These are phyloP conservation scores for Drosophila atroscutellata DNA, from an alignment of 2,888 invertebrate species.

Conservation along the genomic window DNA sequence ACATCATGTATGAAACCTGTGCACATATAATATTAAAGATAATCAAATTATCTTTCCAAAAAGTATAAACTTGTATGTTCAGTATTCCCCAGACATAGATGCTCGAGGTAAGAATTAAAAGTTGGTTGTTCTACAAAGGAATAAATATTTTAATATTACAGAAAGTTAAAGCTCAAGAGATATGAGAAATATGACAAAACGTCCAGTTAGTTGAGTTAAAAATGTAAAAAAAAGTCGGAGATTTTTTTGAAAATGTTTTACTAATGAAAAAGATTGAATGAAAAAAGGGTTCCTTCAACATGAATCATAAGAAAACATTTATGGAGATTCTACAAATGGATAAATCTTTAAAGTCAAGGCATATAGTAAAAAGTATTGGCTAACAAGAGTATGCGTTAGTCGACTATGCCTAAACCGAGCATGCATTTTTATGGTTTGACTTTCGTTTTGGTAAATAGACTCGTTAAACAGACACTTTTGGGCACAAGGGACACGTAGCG, in stretches of 20 bases:
- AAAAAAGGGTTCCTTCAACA: too few species aligned
- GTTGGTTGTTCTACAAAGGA: background rate
- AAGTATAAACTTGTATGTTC: background rate
- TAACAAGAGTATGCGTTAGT: slow-evolving; percentile 33
- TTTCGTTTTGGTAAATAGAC: slow-evolving; percentile 62
- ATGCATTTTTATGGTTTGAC: slow-evolving; percentile 34
- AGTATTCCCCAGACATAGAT: background rate
- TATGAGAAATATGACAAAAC: background rate
- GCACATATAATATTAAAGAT: background rate
- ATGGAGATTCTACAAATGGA: background rate
- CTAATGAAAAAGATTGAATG: background rate
- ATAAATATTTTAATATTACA: background rate
- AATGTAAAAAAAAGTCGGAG: background rate
- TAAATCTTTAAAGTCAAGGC: background rate
- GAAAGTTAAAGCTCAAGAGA: background rate
- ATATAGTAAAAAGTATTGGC: background rate
- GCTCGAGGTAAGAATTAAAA: background rate
- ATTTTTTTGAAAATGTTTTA: background rate
- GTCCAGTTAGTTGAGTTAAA: background rate
- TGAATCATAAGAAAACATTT: background rate
- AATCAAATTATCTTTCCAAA: background rate
- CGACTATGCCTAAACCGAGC: slow-evolving; percentile 13
- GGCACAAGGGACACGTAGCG: slow-evolving; percentile 54
- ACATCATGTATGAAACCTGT: background rate
- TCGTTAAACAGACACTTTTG: slow-evolving; percentile 77